Base-by-base conservation (phyloP, 37 sponge, comb jelly and placozoan genomes). In the Ephydatia muelleri region DNA sequence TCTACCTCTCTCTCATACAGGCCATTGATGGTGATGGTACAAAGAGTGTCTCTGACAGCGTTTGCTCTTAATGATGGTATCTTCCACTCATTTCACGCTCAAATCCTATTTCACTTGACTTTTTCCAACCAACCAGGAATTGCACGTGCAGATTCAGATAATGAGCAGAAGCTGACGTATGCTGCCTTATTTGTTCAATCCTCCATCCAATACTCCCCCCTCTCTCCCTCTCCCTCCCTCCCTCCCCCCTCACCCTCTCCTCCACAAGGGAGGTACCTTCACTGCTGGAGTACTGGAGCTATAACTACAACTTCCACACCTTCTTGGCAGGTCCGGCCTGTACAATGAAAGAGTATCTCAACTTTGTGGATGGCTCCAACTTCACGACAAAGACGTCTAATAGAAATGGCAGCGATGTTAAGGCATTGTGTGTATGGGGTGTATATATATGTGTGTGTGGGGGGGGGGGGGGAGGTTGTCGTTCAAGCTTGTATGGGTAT, bases 341-440 rank as follows among this genome's bases (percentile, higher is more conserved):
- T 77, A 91, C 86, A 67, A 72, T 88, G 37, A 82, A 72, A 26
- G 87, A 96, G 65, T 91, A 88, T 69, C 67, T 39, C 19, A 79
- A 76, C 67, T 96, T 93, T 70, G 89, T 96, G 48, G 83, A 83
- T 65, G 96, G 96, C 21, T 77, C 91, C 49, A 92, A 92, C 81
- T 34, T 93, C 22, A 57, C 57, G 16, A 21, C 57, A 14, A 57
- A 14, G 16, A 57, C 57, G 16, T 57, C 57, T 16, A 57, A 57
- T 14, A 57, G 16, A 21, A 5, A 57, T 14, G 19, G 19, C 19
- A 21, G 57, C 14, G 16, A 57, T 57, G 57, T 57, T 14, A 57
- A 4, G 14, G 57, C 16, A 57, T 57, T 57, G 57, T 21, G n/a
- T n/a, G n/a, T n/a, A n/a, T n/a, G n/a, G n/a, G n/a, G n/a, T n/a